A percentile compares a stretch with the other conserved stretches of the same genome.
These are phyloP conservation scores for Caenorhabditis remanei DNA, from an alignment of 1,140 invertebrate genomes.

Conservation along the genomic window DNA sequence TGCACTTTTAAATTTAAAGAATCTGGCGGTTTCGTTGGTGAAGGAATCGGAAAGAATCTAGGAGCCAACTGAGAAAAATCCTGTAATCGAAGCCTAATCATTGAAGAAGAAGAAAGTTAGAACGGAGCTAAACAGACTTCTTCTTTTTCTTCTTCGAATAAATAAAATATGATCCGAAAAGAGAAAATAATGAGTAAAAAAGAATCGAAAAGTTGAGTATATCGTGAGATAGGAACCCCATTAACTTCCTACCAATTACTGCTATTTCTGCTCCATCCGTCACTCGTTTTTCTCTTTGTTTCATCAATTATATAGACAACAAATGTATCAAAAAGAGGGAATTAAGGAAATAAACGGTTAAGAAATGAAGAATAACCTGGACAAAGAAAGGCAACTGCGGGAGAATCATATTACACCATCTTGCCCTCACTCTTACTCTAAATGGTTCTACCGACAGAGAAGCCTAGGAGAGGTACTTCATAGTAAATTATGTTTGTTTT, in stretches of 20 bases:
- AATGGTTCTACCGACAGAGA: conserved; percentile 30
- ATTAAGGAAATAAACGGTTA: conserved; percentile 45
- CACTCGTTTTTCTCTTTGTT: background rate
- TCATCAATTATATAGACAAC: conserved; percentile 23
- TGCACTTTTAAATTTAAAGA: background rate
- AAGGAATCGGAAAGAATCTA: no score
- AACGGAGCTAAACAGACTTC: background rate
- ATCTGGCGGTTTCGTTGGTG: no score
- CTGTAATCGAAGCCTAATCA: no score
- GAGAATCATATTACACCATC: conserved; percentile 45
- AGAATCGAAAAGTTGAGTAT: conserved; percentile 15
- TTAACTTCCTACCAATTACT: conserved; percentile 56
- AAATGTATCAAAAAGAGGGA: background rate
- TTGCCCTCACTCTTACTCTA: conserved; percentile 5
- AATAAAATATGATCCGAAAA: background rate
- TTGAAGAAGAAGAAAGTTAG: background rate
- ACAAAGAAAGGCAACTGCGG: background rate
- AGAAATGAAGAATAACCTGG: conserved; percentile 25
- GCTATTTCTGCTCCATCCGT: background rate
- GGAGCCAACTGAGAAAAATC: background rate
- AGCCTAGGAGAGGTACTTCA: conserved; percentile 34
- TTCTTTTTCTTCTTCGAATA: no score
- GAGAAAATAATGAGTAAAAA: background rate
- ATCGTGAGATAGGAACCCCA: conserved; percentile 23
- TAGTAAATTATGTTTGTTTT: conserved; percentile 53